Evolutionary conservation across 2,888 invertebrate species (phyloP).

Genomic region (Apotomis capreana): DNA sequence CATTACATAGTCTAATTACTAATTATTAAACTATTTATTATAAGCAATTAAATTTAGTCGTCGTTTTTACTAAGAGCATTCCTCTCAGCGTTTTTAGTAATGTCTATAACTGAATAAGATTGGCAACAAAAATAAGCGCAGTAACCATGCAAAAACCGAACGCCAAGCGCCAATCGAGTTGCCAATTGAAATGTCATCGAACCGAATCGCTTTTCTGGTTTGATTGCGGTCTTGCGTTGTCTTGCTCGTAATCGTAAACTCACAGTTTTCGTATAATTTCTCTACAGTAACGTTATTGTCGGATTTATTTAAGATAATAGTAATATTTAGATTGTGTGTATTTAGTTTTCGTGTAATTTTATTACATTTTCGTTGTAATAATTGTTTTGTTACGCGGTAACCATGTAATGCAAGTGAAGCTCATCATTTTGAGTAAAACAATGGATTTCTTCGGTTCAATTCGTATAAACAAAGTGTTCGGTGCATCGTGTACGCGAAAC

Average conservation of each 20-base stretch:
- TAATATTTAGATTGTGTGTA: neutral
- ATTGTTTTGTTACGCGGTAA: slow-evolving; percentile 18
- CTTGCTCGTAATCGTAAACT: slow-evolving; percentile 14
- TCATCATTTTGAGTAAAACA: slow-evolving; percentile 27
- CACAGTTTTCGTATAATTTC: slow-evolving; percentile 9
- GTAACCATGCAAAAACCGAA: neutral
- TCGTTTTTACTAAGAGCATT: too few relatives aligned
- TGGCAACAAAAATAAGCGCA: neutral
- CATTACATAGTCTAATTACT: too few relatives aligned
- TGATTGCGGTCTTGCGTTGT: slow-evolving; percentile 14
- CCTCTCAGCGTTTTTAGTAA: too few relatives aligned
- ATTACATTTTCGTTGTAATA: neutral
- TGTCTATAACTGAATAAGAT: too few relatives aligned
- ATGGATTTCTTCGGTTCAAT: slow-evolving; percentile 29
- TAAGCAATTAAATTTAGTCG: too few relatives aligned
- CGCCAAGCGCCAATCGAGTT: neutral
- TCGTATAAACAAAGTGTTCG: slow-evolving; percentile 29
- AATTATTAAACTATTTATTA: too few relatives aligned
- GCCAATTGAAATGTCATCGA: slow-evolving; percentile 34
- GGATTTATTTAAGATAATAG: neutral
- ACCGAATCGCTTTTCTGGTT: slow-evolving; percentile 17
- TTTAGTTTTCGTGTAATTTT: neutral
- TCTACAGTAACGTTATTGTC: slow-evolving; percentile 2
- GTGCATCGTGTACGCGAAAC: slow-evolving; percentile 19
- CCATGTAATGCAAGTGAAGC: slow-evolving; percentile 18